Evolutionary conservation across 2,797 vertebrate species (phyloP), one percentile per base, ranked within the genome.

Genomic region (Crypturellus tataupa): DNA sequence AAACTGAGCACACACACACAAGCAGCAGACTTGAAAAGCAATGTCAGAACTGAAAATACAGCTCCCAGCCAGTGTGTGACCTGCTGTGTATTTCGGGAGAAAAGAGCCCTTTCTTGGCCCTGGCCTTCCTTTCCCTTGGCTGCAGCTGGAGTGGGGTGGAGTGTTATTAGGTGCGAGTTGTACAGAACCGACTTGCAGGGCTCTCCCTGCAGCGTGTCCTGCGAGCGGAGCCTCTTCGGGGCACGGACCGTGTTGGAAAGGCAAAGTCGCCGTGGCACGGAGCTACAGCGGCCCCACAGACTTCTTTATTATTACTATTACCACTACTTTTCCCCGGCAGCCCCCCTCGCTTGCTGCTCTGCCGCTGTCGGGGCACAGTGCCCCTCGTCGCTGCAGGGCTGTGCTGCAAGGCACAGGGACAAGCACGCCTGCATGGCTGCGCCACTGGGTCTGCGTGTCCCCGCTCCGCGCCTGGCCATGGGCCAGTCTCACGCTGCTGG

Each of bases 71-170:
- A 75, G 83, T 39, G 69, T 37, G 56, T 67, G 60, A 73, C 63
- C n/a, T 78, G 60, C 60, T 62, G 31, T 31, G 19, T 65, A 51
- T 65, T 91, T 86, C 51, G 62, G 73, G 92, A 93, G 37, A 85
- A 87, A 89, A 72, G 63, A 91, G 70, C 67, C 39, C 94, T 91
- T 91, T 53, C 14, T 16, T 53, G 51, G 25, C 51, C 51, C 25
- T 14, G 49, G 25, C 49, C 25, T 15, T 27, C 60, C 80, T 81
- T 87, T 62, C 35, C 24, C 88, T 81, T 76, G 91, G 67, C 63
- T 70, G 47, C 55, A 72, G 23, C 37, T 27, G 56, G 46, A 79
- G 35, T 60, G 84, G 63, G 67, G 67, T 86, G 42, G 70, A 86
- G 19, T 17, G 42, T 69, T 58, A 35, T 37, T 47, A 18, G 49